Base-by-base conservation (phyloP, 1,140 invertebrate species). In the Condylostylus longicornis region DNA sequence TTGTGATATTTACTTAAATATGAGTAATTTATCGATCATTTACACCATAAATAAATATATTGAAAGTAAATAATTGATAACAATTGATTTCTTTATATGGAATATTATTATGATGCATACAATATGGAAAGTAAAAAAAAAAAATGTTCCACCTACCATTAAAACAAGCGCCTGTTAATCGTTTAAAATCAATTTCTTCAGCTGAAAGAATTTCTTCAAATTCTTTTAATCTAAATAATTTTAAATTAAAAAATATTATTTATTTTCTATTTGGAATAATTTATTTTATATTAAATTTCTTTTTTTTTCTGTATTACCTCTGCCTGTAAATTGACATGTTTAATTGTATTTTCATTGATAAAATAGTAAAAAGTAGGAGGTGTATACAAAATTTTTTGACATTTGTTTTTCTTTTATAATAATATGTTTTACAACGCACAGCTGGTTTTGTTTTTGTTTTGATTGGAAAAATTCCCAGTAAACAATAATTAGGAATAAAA, bases 161-260 rank as follows among this genome's bases (percentile, higher is more conserved):
- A 51, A 85, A 85, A 44, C 79, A 78, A 33, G 85, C 54, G 48
- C 66, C 69, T 47, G 70, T 71, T 3, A 88, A 55, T 43, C 66
- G 58, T 25, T 60, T 54, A 10, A 81, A 54, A 51, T 84, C 70
- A 44, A 88, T 75, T 33, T 74, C 63, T 40, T 84, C 77, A 40
- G 69, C 53, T 7, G 67, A 59, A 4, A 85, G 58, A 35, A 75
- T 53, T 41, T 79, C 69, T 51, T 82, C 71, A 50, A 82, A 82
- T 46, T 79, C 76, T 62, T 77, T 75, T 35, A 84, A 71, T 53
- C 81, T 84, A 50, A 19, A 40, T 20, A n/a, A 38, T 18, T 3
- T 18, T 3, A 22, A 14, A 13, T n/a, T 9, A 25, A 5, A 25
- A 7, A 27, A 27, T 19, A 19, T 35, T 15, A 18, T 32, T 18